These are phyloP conservation scores for Leptura quadrifasciata DNA, from an alignment of 2,888 invertebrate species.

Conservation along the genomic window DNA sequence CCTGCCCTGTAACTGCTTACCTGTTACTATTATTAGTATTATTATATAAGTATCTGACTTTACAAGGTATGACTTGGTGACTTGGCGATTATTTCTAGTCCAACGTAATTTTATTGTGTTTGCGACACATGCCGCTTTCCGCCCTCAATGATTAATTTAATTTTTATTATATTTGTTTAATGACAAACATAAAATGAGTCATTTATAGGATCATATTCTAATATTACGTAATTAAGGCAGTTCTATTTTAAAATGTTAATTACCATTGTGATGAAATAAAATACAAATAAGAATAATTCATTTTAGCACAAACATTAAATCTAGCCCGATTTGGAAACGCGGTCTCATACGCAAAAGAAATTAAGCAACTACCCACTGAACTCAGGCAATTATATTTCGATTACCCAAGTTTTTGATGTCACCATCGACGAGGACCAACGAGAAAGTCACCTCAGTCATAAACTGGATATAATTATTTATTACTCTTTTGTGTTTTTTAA, in stretches of 20 bases:
- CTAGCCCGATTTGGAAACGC: conserved; percentile 28
- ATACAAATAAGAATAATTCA: conserved; percentile 3
- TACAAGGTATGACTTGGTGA: background rate
- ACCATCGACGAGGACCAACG: conserved; percentile 46
- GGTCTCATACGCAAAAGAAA: conserved; percentile 21
- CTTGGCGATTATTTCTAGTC: background rate
- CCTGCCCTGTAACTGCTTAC: no score
- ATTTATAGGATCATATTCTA: background rate
- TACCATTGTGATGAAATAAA: background rate
- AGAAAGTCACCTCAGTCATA: conserved; percentile 56
- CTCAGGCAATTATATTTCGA: conserved; percentile 52
- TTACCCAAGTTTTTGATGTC: conserved; percentile 55
- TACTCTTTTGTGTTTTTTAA: conserved; percentile 60
- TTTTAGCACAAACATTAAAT: conserved; percentile 12
- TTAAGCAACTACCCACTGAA: conserved; percentile 18
- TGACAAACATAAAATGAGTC: background rate
- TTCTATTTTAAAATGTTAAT: conserved; percentile 13
- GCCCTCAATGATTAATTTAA: background rate
- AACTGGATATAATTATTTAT: conserved; percentile 65
- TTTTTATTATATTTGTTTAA: background rate
- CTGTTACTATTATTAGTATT: no score
- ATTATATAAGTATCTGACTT: no score
- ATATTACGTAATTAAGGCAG: background rate
- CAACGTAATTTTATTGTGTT: background rate
- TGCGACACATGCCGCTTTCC: no score